Conservation (phyloP, 2,888 invertebrate species). For the Taphrorychus bicolor region DNA sequence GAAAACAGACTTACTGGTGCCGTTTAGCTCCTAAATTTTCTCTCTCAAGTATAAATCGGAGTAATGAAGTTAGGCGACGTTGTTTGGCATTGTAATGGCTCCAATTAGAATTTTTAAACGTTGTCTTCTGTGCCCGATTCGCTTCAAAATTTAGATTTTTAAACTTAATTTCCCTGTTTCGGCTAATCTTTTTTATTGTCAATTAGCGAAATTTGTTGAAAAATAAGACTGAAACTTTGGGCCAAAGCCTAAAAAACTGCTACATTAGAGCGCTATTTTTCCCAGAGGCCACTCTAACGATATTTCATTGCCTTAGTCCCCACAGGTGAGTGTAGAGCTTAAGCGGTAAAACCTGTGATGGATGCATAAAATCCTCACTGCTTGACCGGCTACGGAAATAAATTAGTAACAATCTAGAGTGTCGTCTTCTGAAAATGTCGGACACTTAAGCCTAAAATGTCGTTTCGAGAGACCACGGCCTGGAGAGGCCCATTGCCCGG, state of each 20-base stretch:
- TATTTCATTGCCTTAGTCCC: constrained; percentile 21
- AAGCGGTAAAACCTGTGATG: constrained; percentile 28
- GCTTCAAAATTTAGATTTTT: constrained; percentile 14
- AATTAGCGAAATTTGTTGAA: not conserved
- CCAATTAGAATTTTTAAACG: constrained; percentile 39
- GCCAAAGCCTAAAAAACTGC: not conserved
- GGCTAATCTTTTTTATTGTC: not conserved
- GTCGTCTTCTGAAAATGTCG: constrained; percentile 43
- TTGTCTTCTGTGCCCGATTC: constrained; percentile 28
- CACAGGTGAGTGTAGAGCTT: constrained; percentile 23
- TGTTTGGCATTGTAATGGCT: constrained; percentile 25
- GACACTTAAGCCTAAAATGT: constrained; percentile 44
- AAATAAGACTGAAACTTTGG: not conserved
- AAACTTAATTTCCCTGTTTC: constrained; percentile 6
- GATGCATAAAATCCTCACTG: constrained; percentile 34
- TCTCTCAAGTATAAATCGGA: constrained; percentile 36
- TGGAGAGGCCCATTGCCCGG: constrained; percentile 36
- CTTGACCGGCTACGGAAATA: constrained; percentile 38
- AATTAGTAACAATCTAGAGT: constrained; percentile 47
- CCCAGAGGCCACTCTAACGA: constrained; percentile 1
- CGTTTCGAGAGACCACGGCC: constrained; percentile 41
- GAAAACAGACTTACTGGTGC: constrained; percentile 34
- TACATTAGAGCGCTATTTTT: not conserved
- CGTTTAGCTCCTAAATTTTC: constrained; percentile 32
- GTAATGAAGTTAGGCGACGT: constrained; percentile 38